Evolutionary conservation across 2,113 vertebrate genomes (phyloP), one percentile per base, ranked within the genome.

Genomic region (Hippopotamus amphibius): DNA sequence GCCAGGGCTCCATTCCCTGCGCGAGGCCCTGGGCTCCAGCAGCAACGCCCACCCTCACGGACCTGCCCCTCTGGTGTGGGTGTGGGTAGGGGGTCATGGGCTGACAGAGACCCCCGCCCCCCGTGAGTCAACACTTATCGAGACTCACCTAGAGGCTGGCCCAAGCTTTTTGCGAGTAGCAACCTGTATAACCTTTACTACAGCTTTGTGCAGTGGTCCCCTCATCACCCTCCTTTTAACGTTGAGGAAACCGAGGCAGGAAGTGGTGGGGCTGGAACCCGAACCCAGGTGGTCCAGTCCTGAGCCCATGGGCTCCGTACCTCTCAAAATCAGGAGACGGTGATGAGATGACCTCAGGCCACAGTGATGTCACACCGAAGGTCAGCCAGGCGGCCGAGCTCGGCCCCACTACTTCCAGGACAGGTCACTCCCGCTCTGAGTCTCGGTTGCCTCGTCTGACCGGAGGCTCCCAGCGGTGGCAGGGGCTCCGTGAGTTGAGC

Each of bases 311-410:
- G 24, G 66, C 22, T 55, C 21, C 3, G 3, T n/a, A 28, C 14
- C 30, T 71, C 76, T 71, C 11, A 8, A 5, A 2, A 63, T 61
- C 63, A 43, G 53, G 15, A 57, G 55, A 12, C 7, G 59, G 21
- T 37, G 50, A 53, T 0, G 1, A 13, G 72, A 24, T n/a, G 3
- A 2, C 6, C 22, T 21, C 63, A 7, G 92, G 92, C 65, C 43
- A 1, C 0, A 0, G 48, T 0, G 9, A 11, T 4, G 26, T 37
- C 50, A 8, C 3, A 2, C 3, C 3, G 41, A 53, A 43, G 72
- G 46, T 3, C 41, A 90, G 11, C 48, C 63, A 4, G 22, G 53
- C 17, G 28, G 41, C 26, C 8, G 24, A 4, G 65, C 13, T 30
- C 11, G 1, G 41, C 48, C 8, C 21, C 0, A 1, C 30, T 2